Base-by-base conservation (phyloP, 1,140 invertebrate species). In the Drosophila triauraria region DNA sequence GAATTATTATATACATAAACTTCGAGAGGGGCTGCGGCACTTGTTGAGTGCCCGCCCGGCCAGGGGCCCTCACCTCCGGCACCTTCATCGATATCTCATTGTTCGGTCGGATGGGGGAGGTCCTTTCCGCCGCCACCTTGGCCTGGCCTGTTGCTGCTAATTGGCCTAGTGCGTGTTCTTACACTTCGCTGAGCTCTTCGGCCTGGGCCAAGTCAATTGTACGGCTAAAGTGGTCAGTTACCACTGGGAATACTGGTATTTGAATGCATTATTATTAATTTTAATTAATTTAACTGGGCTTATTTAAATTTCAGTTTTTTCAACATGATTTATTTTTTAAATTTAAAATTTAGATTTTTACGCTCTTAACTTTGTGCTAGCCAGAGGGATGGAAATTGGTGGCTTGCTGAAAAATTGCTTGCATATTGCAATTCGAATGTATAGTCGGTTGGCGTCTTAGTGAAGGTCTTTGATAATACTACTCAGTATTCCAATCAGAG, bases 1-100 rank as follows among this genome's bases (percentile, higher is more conserved):
- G 78, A 85, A 85, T 78, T 85, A 81, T 90, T 87, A 78, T 87
- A 76, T 60, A 80, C 83, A 83, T 83, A 76, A 80, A 80, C 83
- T 82, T 79, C 48, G 38, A 83, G 80, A 75, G 75, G 71, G 61
- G 62, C 64, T 46, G 57, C 46, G 50, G 63, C 75, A 88, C 85
- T 88, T 85, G 85, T 91, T 88, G 85, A 88, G 68, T 75, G 68
- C n/a, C 57, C 35, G 27, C 30, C 42, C 27, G 30, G 42, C 7
- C 42, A 17, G 23, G 4, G 48, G 32, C 54, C 63, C 69, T 42
- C 51, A 48, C 64, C 51, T 57, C 68, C 61, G 56, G 61, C 59
- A 64, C 43, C 50, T 63, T 50, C 44, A 46, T 58, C 42, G 56
- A 65, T 85, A 86, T 78, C 78, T 86, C 50, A 67, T 78, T 87